Conservation (phyloP, 2,888 invertebrate genomes). For the Hyalella azteca region DNA sequence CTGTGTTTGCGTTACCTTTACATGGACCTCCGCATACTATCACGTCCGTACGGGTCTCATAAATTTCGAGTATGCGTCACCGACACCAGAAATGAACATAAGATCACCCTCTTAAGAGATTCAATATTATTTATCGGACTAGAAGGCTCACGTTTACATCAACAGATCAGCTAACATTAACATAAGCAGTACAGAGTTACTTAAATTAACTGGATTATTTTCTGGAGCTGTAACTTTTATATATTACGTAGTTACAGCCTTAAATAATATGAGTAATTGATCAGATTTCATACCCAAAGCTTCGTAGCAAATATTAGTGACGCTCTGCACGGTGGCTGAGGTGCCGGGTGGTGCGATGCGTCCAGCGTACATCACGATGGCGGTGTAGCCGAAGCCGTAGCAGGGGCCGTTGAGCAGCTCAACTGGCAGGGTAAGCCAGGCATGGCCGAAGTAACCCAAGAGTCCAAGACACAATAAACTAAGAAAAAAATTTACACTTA, state of each 20-base stretch:
- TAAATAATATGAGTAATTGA: neutral
- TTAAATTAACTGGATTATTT: neutral
- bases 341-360: slow-evolving; percentile 47
- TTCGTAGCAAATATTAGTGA: slow-evolving; percentile 54
- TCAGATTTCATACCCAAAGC: slow-evolving; percentile 38
- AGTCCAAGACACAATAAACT: slow-evolving; percentile 43
- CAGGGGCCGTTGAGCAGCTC: slow-evolving; percentile 55
- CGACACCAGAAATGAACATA: neutral
- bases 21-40: neutral
- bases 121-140: neutral
- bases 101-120: neutral
- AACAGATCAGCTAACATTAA: neutral
- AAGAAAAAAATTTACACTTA: slow-evolving; percentile 1
- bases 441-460: slow-evolving; percentile 43
- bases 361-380: slow-evolving; percentile 46
- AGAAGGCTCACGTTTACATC: neutral
- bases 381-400: slow-evolving; percentile 53
- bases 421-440: slow-evolving; percentile 50
- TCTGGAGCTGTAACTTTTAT: neutral
- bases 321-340: slow-evolving; percentile 50
- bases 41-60: no score
- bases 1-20: neutral
- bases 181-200: neutral
- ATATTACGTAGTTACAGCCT: neutral
- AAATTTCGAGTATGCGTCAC: neutral